A percentile compares a stretch with the other conserved stretches of the same genome.
phyloP scores from a whole-genome alignment of 2,797 vertebrate species.

The Furcifer pardalis region DNA sequence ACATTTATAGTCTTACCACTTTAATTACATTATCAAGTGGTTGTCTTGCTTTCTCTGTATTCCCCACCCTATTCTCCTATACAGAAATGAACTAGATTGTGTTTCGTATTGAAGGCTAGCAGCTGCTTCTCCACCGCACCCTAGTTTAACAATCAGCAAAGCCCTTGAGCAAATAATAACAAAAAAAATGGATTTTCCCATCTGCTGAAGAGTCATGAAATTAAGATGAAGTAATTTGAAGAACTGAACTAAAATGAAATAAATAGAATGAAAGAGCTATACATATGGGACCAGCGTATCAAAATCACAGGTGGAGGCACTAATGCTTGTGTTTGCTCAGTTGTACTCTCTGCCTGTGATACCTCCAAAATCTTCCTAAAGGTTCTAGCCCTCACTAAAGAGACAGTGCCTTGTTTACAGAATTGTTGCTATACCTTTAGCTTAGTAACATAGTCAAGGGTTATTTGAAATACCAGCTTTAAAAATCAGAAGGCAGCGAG shows the following conservation, averaged over 20 bases:
- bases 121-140: neutral
- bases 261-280: neutral
- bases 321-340: no score
- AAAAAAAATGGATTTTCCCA: constrained; percentile 2
- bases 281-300: neutral
- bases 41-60: constrained; percentile 6
- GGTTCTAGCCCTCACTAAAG: constrained; percentile 3
- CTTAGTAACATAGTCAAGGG: neutral
- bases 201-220: constrained; percentile 3
- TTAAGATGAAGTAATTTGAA: constrained; percentile 6
- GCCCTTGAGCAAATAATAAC: constrained; percentile 7
- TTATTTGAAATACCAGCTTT: neutral
- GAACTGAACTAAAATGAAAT: neutral
- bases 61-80: neutral
- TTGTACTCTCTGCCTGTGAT: neutral
- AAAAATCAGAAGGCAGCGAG: neutral
- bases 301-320: neutral
- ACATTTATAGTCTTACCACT: neutral
- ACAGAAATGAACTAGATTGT: neutral
- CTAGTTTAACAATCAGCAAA: neutral
- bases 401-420: neutral
- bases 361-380: neutral
- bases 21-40: neutral
- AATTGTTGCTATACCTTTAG: neutral
- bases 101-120: neutral